Evolutionary conservation across 2,797 vertebrate genomes (phyloP).

Genomic region (Sarcophilus harrisii): DNA sequence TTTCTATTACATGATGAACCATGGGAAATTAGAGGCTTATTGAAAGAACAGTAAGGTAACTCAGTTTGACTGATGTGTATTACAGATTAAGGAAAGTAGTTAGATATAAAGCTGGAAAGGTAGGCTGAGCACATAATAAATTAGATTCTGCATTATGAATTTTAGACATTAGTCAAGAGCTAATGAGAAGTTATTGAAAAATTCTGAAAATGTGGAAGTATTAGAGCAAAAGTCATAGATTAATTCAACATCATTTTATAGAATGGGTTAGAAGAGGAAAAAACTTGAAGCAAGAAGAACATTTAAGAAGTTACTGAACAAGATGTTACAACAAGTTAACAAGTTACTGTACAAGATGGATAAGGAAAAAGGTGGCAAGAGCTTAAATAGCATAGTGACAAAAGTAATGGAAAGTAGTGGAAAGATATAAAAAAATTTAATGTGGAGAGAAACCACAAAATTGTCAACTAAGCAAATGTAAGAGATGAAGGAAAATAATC

Average conservation of each 20-base stretch:
- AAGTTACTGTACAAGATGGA: too few relatives aligned
- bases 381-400: background rate
- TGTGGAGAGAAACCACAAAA: background rate
- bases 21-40: background rate
- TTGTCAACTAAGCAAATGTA: background rate
- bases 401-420: background rate
- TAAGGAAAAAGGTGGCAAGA: background rate
- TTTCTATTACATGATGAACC: background rate
- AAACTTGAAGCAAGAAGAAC: background rate
- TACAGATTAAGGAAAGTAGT: background rate
- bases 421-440: background rate
- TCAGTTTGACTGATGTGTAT: background rate
- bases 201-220: background rate
- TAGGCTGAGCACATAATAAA: background rate
- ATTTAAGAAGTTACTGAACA: background rate
- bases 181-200: background rate
- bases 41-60: background rate
- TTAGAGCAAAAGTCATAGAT: background rate
- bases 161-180: background rate
- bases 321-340: too few relatives aligned
- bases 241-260: background rate
- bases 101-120: background rate
- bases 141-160: background rate
- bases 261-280: background rate
- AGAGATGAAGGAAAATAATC: background rate